Percentiles rank a stretch among this genome's conserved stretches.
Conservation (phyloP, 2,797 vertebrate species). For the Poeciliopsis gracilis region DNA sequence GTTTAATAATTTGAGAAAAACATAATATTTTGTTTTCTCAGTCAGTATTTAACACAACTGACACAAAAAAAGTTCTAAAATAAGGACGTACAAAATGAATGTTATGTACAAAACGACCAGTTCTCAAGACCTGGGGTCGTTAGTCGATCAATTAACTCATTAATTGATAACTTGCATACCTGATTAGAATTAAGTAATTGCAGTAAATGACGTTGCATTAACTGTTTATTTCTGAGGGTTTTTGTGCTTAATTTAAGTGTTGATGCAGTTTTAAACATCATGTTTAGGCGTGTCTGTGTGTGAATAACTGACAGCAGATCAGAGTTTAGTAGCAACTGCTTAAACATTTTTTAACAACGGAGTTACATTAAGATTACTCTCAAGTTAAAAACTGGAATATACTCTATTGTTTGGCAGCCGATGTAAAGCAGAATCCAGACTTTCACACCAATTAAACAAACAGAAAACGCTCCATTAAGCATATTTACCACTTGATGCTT, state of each 20-base stretch:
- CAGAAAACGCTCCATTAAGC: neutral
- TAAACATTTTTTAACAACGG: neutral
- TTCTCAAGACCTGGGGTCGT: no score
- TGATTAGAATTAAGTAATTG: neutral
- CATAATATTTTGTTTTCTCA: no score
- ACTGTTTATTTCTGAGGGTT: neutral
- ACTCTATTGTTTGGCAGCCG: neutral
- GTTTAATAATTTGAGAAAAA: no score
- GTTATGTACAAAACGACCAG: no score
- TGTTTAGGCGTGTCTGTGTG: neutral
- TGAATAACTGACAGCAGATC: neutral
- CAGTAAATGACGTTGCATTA: neutral
- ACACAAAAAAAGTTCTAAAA: no score
- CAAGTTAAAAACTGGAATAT: neutral
- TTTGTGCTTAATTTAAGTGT: neutral
- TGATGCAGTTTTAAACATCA: conserved; percentile 17
- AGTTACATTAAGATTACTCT: neutral
- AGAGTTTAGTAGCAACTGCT: neutral
- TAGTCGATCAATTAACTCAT: no score
- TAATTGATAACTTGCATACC: no score
- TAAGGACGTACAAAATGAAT: no score
- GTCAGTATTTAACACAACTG: no score
- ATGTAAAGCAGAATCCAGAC: neutral
- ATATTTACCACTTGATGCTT: neutral
- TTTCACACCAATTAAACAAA: neutral